Evolutionary conservation across 2,113 vertebrate species (phyloP), one percentile per base, ranked within the genome.

Genomic region (Onychostruthus taczanowskii): DNA sequence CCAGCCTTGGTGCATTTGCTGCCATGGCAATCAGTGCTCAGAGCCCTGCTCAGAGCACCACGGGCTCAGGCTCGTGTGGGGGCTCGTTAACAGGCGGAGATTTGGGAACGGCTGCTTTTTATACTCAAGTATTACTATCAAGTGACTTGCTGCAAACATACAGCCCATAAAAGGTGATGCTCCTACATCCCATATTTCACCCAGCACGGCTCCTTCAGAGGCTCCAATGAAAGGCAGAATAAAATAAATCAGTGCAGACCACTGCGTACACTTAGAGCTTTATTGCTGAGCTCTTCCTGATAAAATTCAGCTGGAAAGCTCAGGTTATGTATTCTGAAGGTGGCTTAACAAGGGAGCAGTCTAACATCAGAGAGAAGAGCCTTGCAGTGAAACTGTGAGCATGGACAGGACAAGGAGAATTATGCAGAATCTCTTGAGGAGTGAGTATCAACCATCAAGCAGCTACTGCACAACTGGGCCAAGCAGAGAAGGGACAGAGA

Each of bases 21-120:
- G 80, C 78, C 56, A 50, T 16, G 33, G 76, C 2, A 44, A 86
- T 80, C 67, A 15, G 73, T 4, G 72, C 62, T 67, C 84, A 75
- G 43, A 47, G 59, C 69, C 44, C 69, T 41, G 79, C 75, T n/a
- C 21, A 14, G 21, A 64, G 61, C 59, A 28, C 63, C 7, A 1
- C 0, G 1, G 64, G 69, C 75, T 62, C 0, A 1, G 66, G 69
- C 79, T 62, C 4, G 0, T 2, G 11, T 5, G 56, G 87, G 58
- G 90, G 53, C 74, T 75, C 19, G 0, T 50, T 52, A n/a, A 33
- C 41, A 23, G 31, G 21, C 0, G 0, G 33, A 9, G 13, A 63
- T 69, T 52, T 50, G 79, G 83, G 46, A 93, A 66, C 14, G 1
- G 13, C 22, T 62, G 85, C 50, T 75, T 67, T 77, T 73, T 66